Evolutionary conservation across 2,797 vertebrate genomes (phyloP).

Genomic region (Sitta carolinensis): DNA sequence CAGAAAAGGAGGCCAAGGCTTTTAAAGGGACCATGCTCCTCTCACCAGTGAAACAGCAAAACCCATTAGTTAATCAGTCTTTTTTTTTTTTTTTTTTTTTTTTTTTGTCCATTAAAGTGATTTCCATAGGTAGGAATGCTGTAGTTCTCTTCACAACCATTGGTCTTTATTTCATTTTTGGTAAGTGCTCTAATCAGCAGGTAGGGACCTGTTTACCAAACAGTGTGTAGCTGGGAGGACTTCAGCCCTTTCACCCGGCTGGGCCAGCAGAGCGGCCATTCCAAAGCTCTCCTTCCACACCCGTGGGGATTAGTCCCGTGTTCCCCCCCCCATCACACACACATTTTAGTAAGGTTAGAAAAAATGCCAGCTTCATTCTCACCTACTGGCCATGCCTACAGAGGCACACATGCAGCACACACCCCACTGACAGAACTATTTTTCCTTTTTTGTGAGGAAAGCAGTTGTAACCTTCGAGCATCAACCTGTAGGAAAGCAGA

Average conservation of each 20-base stretch:
- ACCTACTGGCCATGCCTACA: not conserved
- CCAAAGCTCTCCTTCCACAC: not conserved
- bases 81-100: no score
- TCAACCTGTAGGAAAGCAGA: not conserved
- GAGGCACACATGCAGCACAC: not conserved
- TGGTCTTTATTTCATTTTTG: not conserved
- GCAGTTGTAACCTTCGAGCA: not conserved
- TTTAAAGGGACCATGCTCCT: conserved; percentile 58
- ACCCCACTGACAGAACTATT: not conserved
- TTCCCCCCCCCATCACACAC: not conserved
- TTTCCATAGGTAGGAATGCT: not conserved
- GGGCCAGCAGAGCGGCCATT: fast-evolving
- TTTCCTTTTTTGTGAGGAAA: not conserved
- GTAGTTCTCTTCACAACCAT: not conserved
- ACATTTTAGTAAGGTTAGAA: not conserved
- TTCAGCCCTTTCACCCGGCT: not conserved
- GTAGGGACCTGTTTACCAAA: not conserved
- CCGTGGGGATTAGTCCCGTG: fast-evolving
- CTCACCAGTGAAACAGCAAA: not conserved
- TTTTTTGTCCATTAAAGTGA: not conserved
- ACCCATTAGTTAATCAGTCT: not conserved
- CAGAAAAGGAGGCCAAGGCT: conserved; percentile 24
- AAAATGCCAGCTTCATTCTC: not conserved
- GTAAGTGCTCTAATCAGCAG: not conserved
- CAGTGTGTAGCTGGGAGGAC: not conserved